A percentile compares a stretch with the other conserved stretches of the same genome.
Evolutionary conservation across 2,797 vertebrate genomes (phyloP).

Genomic region (Hydrophis major): DNA sequence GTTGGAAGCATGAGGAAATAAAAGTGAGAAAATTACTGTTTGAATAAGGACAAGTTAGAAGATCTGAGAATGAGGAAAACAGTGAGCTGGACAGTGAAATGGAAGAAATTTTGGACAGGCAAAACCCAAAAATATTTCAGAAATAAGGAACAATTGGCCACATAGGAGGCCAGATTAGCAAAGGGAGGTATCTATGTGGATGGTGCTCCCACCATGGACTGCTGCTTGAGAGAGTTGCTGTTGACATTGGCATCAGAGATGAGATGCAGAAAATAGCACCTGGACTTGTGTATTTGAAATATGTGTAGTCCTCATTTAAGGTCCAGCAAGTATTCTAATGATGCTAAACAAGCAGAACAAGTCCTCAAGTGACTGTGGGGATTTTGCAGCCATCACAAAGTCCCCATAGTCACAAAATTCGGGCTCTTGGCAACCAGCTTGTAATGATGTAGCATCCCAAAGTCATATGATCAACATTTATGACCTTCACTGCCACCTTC

Average conservation of each 20-base stretch:
- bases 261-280: not conserved
- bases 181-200: not conserved
- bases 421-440: not conserved
- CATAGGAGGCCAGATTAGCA: not conserved
- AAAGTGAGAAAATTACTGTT: not conserved
- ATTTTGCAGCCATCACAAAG: not conserved
- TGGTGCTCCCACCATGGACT: not conserved
- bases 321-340: not conserved
- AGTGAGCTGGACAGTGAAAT: not conserved
- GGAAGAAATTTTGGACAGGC: not conserved
- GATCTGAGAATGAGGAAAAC: not conserved
- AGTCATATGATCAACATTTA: not conserved
- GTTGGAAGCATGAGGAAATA: not conserved
- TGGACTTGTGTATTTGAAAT: not conserved
- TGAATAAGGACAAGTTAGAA: not conserved
- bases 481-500: not conserved
- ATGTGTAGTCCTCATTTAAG: not conserved
- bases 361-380: not conserved
- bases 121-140: not conserved
- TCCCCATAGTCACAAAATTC: not conserved
- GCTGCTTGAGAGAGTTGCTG: not conserved
- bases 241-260: not conserved
- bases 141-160: not conserved
- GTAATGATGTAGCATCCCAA: not conserved
- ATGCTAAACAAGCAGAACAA: not conserved